Evolutionary conservation across 37 sponge, comb jelly and placozoan species (phyloP).

Genomic region (Chondrosia reniformis): DNA sequence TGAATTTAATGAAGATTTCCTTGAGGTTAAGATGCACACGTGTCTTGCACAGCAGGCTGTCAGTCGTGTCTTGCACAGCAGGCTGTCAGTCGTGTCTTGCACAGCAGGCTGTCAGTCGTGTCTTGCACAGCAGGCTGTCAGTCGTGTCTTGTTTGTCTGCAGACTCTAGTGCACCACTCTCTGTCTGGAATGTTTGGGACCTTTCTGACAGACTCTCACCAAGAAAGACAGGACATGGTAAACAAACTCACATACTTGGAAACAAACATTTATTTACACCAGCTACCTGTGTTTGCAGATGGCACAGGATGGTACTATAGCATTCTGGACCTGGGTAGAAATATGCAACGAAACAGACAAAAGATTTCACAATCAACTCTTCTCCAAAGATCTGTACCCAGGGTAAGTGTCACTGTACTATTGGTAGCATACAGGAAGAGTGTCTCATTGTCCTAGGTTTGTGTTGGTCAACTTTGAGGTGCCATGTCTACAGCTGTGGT

Average conservation of each 20-base stretch:
- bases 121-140: neutral
- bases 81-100: neutral
- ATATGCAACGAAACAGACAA: slow-evolving; percentile 58
- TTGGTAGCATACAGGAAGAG: neutral
- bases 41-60: neutral
- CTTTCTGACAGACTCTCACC: slow-evolving; percentile 58
- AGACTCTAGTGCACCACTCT: slow-evolving; percentile 73
- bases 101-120: neutral
- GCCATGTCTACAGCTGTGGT: slow-evolving; percentile 73
- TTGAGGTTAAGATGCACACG: slow-evolving; percentile 39
- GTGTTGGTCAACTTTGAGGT: slow-evolving; percentile 41
- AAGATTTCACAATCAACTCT: slow-evolving; percentile 69
- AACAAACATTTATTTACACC: too few relatives aligned
- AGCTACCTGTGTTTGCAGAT: neutral
- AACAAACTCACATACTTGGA: too few relatives aligned
- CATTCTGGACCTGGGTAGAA: slow-evolving; percentile 80
- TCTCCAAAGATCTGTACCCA: slow-evolving; percentile 38
- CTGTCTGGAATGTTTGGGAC: slow-evolving; percentile 81
- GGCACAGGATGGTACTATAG: slow-evolving; percentile 44
- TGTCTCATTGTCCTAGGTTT: too few relatives aligned
- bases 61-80: neutral
- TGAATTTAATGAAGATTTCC: slow-evolving; percentile 82
- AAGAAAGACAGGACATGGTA: slow-evolving; percentile 30
- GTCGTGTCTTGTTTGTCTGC: neutral
- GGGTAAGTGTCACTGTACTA: slow-evolving; percentile 25